These are phyloP conservation scores for Pogonus chalceus DNA, from an alignment of 1,140 invertebrate species.

Conservation along the genomic window DNA sequence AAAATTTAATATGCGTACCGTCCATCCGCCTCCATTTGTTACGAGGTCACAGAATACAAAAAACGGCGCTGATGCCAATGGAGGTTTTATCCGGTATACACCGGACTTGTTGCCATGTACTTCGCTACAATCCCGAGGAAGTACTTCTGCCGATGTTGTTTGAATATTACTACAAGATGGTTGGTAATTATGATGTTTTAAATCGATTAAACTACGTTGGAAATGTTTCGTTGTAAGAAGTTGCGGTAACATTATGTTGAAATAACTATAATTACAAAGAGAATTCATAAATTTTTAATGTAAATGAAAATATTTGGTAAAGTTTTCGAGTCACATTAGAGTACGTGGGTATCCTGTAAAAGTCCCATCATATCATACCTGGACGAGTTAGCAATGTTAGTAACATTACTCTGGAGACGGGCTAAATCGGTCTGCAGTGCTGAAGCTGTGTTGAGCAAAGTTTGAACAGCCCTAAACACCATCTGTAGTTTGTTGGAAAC, in stretches of 20 bases:
- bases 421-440: background rate
- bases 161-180: background rate
- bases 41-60: constrained; percentile 51
- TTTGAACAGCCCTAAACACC: background rate
- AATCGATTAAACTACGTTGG: background rate
- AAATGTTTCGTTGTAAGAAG: background rate
- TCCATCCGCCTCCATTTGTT: constrained; percentile 48
- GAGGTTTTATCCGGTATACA: constrained; percentile 31
- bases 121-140: background rate
- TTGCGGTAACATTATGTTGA: background rate
- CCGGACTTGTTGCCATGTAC: constrained; percentile 23
- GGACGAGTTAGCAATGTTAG: background rate
- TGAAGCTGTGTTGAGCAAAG: background rate
- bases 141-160: background rate
- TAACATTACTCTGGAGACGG: background rate
- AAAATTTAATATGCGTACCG: constrained; percentile 28
- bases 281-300: background rate
- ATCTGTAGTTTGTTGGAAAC: background rate
- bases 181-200: background rate
- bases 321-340: no score
- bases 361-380: background rate
- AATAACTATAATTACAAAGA: background rate
- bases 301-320: no score
- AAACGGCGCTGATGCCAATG: constrained; percentile 35
- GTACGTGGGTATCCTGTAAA: no score